Conservation (phyloP, 2,113 vertebrate species). For the Tragelaphus scriptus region DNA sequence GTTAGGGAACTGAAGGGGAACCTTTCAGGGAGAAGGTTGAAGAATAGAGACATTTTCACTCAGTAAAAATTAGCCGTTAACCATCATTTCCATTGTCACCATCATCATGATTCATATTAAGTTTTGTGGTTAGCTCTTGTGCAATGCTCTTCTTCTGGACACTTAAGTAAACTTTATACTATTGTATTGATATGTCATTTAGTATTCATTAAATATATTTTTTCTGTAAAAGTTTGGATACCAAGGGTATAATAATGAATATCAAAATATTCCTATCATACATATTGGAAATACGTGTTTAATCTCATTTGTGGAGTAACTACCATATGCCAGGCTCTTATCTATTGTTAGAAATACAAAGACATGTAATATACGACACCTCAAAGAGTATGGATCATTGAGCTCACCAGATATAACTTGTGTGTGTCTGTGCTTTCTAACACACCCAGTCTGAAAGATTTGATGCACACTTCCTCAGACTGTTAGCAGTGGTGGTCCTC, state of each 20-base stretch:
- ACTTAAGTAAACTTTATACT: neutral
- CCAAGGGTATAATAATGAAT: neutral
- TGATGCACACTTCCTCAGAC: neutral
- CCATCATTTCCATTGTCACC: neutral
- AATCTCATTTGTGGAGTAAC: neutral
- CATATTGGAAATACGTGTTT: neutral
- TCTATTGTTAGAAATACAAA: neutral
- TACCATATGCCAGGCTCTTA: neutral
- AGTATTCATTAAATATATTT: neutral
- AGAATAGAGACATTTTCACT: neutral
- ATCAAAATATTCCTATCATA: neutral
- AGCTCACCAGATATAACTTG: neutral
- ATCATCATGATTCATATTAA: neutral
- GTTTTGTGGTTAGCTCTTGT: neutral
- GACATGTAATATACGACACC: neutral
- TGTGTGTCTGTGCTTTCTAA: neutral
- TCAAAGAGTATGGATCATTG: neutral
- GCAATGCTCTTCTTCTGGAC: neutral
- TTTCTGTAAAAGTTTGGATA: constrained; percentile 22
- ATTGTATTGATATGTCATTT: neutral
- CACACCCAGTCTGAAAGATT: neutral
- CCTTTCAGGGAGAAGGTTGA: neutral
- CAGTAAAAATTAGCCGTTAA: neutral
- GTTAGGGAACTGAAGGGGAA: neutral
- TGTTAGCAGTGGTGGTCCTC: neutral